Conservation (phyloP, 2,113 vertebrate species). For the Aix galericulata region DNA sequence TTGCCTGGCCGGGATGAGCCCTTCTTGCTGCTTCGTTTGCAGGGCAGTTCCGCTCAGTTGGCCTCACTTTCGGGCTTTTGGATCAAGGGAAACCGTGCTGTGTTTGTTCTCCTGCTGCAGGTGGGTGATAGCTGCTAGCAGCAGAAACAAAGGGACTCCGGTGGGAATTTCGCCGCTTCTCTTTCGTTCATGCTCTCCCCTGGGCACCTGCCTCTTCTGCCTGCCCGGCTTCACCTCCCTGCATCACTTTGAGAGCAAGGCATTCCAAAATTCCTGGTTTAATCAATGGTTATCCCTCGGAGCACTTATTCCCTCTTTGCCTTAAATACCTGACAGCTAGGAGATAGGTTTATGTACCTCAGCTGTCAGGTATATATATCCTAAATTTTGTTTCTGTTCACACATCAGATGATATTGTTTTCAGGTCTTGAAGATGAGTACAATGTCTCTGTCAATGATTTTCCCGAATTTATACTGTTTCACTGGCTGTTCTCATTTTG, state of each 20-base stretch:
- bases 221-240: neutral
- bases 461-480: neutral
- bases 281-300: neutral
- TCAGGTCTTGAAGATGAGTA: neutral
- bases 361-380: neutral
- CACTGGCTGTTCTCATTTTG: neutral
- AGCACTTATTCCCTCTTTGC: neutral
- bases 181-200: neutral
- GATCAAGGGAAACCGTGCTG: neutral
- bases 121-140: neutral
- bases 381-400: neutral
- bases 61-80: neutral
- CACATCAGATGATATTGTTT: neutral
- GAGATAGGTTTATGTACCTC: neutral
- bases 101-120: neutral
- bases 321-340: neutral
- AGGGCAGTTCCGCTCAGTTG: neutral
- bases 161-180: conserved; percentile 23
- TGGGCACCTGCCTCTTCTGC: neutral
- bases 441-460: neutral
- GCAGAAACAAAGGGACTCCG: conserved; percentile 19
- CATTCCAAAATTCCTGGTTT: neutral
- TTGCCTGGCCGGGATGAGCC: neutral
- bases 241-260: neutral
- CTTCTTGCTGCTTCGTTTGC: neutral